phyloP scores from a whole-genome alignment of 2,888 invertebrate genomes.

The Ophion obscuratus region DNA sequence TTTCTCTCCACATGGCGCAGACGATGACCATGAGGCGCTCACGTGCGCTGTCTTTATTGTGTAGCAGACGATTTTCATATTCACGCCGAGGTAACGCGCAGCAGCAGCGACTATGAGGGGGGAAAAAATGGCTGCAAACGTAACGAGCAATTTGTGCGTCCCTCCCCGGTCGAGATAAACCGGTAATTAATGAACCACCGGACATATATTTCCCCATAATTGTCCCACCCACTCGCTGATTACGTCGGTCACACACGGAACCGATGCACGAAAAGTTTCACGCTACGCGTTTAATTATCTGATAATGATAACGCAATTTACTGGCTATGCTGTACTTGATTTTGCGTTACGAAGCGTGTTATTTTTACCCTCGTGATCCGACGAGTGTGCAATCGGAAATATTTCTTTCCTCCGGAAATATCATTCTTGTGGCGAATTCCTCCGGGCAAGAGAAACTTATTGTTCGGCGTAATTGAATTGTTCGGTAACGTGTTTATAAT shows the following conservation, averaged over 20 bases:
- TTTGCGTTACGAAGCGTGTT: no score
- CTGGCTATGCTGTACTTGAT: no score
- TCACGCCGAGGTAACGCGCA: constrained; percentile 25
- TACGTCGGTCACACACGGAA: constrained; percentile 39
- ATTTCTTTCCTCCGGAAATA: no score
- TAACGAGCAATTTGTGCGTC: constrained; percentile 66
- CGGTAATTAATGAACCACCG: constrained; percentile 68
- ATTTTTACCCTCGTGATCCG: no score
- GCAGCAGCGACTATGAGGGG: constrained; percentile 3
- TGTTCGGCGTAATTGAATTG: no score
- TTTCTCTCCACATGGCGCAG: not conserved
- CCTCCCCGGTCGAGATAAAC: constrained; percentile 63
- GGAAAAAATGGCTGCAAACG: constrained; percentile 30
- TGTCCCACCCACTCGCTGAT: constrained; percentile 46
- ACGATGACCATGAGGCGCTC: constrained; percentile 24
- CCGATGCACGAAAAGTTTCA: constrained; percentile 36
- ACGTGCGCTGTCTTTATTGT: constrained; percentile 34
- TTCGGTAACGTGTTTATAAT: no score
- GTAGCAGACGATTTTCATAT: constrained; percentile 32
- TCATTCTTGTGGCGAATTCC: no score
- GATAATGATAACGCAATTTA: no score
- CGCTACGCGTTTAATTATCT: not conserved
- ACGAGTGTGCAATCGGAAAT: no score
- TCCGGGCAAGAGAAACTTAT: no score
- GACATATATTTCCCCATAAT: constrained; percentile 66